These are phyloP conservation scores for Tetrapedia diversipes DNA, from an alignment of 2,888 invertebrate species.

Conservation along the genomic window DNA sequence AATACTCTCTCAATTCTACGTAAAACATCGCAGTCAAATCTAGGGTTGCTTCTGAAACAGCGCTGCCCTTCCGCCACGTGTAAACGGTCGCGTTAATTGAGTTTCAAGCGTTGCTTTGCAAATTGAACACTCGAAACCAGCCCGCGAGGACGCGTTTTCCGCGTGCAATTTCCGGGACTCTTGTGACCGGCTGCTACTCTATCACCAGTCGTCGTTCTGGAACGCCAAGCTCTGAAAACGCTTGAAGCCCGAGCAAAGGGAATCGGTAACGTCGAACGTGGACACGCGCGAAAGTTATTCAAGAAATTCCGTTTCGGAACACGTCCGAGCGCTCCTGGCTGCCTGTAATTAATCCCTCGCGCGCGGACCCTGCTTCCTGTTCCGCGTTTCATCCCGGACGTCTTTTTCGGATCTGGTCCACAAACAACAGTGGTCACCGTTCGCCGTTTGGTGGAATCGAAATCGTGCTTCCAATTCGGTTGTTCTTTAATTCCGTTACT, in stretches of 20 bases:
- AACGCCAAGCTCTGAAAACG: conserved; percentile 7
- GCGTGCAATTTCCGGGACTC: conserved; percentile 51
- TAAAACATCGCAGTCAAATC: conserved; percentile 5
- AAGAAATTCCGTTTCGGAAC: conserved; percentile 30
- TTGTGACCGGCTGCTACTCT: conserved; percentile 12
- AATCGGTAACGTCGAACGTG: conserved; percentile 31
- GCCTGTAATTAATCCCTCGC: no score
- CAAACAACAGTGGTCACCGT: no score
- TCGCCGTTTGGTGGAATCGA: no score
- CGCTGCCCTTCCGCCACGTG: conserved; percentile 3
- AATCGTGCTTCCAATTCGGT: no score
- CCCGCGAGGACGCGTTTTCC: conserved; percentile 43
- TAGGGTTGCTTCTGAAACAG: conserved; percentile 11
- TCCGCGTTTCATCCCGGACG: no score
- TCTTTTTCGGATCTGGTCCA: no score
- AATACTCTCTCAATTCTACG: conserved; percentile 24
- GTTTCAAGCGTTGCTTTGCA: conserved; percentile 60
- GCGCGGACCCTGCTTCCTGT: no score
- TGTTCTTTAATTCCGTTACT: no score
- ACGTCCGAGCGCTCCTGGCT: no score
- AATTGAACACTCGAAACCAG: conserved; percentile 50
- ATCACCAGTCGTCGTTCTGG: conserved; percentile 15
- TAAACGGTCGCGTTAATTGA: conserved; percentile 60
- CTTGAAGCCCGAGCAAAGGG: conserved; percentile 15
- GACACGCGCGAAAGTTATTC: conserved; percentile 6